phyloP scores from a whole-genome alignment of 2,113 vertebrate genomes.

The Lasiurus borealis region DNA sequence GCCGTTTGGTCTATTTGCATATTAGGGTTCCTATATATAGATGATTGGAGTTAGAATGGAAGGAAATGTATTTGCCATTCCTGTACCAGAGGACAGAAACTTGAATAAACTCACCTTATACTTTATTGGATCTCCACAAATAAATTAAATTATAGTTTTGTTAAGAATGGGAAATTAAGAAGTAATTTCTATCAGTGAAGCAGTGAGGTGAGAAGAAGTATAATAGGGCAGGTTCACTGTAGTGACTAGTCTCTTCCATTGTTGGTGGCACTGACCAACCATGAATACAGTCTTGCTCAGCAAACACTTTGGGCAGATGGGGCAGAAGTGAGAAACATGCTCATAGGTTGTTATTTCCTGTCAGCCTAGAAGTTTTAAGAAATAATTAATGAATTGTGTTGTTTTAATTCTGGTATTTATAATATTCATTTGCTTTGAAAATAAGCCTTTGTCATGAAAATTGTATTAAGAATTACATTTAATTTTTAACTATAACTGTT shows the following conservation, averaged over 20 bases:
- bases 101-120: background rate
- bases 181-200: conserved; percentile 25
- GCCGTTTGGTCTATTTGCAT: too few relatives aligned
- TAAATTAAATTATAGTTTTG: conserved; percentile 29
- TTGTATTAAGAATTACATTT: conserved; percentile 27
- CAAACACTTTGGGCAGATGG: background rate
- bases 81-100: background rate
- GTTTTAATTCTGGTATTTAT: background rate
- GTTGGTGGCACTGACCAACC: background rate
- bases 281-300: background rate
- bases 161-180: conserved; percentile 26
- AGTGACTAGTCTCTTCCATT: background rate
- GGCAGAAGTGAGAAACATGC: background rate
- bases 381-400: background rate
- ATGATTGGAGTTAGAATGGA: background rate
- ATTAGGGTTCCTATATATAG: background rate
- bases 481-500: conserved; percentile 25
- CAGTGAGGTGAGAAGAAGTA: background rate
- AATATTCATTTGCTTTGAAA: conserved; percentile 49
- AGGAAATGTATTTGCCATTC: conserved; percentile 12
- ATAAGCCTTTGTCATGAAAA: conserved; percentile 10
- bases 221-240: background rate
- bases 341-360: background rate
- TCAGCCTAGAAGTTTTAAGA: background rate
- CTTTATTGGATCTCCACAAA: conserved; percentile 18